Evolutionary conservation across 2,113 vertebrate genomes (phyloP).

Genomic region (Girardinichthys multiradiatus): DNA sequence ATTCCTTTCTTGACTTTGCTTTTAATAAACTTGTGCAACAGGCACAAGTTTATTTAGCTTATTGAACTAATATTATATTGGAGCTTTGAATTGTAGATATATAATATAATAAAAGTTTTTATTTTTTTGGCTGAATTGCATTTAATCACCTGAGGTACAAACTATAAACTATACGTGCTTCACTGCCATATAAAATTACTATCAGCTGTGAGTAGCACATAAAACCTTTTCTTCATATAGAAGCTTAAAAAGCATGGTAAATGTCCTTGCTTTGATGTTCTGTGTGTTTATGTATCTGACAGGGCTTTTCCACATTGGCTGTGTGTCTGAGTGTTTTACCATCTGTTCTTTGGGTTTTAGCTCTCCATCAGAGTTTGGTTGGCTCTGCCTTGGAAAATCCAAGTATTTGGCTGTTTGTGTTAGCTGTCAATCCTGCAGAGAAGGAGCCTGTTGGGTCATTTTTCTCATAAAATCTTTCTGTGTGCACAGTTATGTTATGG

Average conservation of each 20-base stretch:
- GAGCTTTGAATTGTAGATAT: neutral
- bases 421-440: neutral
- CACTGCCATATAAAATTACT: neutral
- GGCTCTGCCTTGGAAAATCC: conserved; percentile 9
- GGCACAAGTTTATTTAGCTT: neutral
- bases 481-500: neutral
- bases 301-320: conserved; percentile 27
- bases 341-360: conserved; percentile 17
- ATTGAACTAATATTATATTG: neutral
- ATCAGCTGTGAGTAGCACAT: neutral
- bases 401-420: neutral
- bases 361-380: conserved; percentile 3
- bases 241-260: neutral
- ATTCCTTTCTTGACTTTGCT: too few species aligned
- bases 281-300: conserved; percentile 20
- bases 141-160: neutral
- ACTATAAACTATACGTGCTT: too few species aligned
- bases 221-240: neutral
- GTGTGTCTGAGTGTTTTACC: conserved; percentile 37
- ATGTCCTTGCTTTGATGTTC: conserved; percentile 25
- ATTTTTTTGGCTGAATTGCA: too few species aligned
- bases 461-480: neutral
- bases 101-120: neutral
- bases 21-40: too few species aligned
- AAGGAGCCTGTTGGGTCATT: neutral